Conservation (phyloP, 2,888 invertebrate species). For the Nomada hirtipes region DNA sequence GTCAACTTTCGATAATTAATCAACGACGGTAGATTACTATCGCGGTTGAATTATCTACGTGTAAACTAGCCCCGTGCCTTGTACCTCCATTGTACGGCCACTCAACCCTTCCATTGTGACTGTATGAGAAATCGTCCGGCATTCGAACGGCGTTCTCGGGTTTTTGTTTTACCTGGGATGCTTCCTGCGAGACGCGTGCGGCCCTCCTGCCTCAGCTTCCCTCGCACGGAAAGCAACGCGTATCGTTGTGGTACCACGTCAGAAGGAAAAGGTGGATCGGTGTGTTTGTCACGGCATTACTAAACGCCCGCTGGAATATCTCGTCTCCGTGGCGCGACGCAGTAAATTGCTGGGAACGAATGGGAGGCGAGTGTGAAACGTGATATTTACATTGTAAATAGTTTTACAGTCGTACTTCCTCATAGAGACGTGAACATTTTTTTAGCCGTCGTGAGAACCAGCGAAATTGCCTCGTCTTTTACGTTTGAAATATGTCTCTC, state of each 20-base stretch:
- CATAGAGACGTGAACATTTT: conserved; percentile 8
- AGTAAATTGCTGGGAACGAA: conserved; percentile 60
- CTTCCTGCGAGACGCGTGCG: conserved; percentile 43
- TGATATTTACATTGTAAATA: conserved; percentile 64
- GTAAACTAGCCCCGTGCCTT: conserved; percentile 73
- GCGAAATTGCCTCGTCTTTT: conserved; percentile 19
- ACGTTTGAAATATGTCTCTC: background rate
- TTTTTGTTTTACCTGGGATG: conserved; percentile 66
- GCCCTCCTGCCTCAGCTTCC: conserved; percentile 65
- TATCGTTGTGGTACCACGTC: background rate
- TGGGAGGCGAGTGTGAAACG: conserved; percentile 55
- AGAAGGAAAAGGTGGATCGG: conserved; percentile 47
- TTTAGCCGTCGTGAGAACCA: background rate
- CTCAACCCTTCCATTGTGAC: conserved; percentile 74
- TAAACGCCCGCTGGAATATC: conserved; percentile 52
- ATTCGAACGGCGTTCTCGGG: conserved; percentile 62
- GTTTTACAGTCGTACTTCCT: conserved; percentile 29
- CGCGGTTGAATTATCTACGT: conserved; percentile 75
- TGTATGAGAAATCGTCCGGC: conserved; percentile 73
- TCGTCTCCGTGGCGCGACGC: conserved; percentile 31
- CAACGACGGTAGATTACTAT: conserved; percentile 71
- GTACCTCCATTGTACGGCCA: conserved; percentile 71
- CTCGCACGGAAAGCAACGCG: background rate
- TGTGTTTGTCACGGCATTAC: conserved; percentile 56
- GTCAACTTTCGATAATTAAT: conserved; percentile 67